These are phyloP conservation scores for Callyntrura guangdongensis DNA, from an alignment of 2,888 invertebrate species.

Conservation along the genomic window DNA sequence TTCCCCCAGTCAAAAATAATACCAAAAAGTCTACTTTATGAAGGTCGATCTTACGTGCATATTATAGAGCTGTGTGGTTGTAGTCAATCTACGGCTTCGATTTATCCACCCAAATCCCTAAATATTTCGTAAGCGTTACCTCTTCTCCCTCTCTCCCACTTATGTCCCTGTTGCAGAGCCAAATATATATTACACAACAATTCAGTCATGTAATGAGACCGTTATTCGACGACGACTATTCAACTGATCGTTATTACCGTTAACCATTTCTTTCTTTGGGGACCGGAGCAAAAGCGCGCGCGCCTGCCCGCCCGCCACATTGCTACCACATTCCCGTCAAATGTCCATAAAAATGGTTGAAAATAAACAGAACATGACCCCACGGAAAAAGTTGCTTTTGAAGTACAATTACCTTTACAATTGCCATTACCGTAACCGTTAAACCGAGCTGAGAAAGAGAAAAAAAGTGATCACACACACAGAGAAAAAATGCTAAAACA, in stretches of 20 bases:
- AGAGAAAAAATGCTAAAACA: no score
- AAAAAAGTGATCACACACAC: neutral
- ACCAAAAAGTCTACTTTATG: neutral
- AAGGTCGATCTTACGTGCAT: no score
- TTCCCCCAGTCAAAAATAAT: neutral
- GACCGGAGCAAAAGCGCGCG: neutral
- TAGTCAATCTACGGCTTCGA: neutral
- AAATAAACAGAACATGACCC: conserved; percentile 19
- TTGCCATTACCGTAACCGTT: conserved; percentile 16
- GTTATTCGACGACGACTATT: neutral
- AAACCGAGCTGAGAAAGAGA: neutral
- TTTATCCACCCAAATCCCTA: neutral
- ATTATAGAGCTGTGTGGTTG: neutral
- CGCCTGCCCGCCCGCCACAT: neutral
- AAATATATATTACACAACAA: no score
- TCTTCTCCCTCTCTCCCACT: no score
- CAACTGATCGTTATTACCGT: conserved; percentile 1
- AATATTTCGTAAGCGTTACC: neutral
- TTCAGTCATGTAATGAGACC: neutral
- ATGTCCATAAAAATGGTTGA: conserved; percentile 27
- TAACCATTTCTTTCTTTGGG: neutral
- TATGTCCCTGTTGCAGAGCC: no score
- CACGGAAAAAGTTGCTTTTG: conserved; percentile 15
- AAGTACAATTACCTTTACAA: neutral
- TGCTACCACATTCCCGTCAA: neutral